Base-by-base conservation (phyloP, 2,113 vertebrate species). In the Psilopsiagon aymara region DNA sequence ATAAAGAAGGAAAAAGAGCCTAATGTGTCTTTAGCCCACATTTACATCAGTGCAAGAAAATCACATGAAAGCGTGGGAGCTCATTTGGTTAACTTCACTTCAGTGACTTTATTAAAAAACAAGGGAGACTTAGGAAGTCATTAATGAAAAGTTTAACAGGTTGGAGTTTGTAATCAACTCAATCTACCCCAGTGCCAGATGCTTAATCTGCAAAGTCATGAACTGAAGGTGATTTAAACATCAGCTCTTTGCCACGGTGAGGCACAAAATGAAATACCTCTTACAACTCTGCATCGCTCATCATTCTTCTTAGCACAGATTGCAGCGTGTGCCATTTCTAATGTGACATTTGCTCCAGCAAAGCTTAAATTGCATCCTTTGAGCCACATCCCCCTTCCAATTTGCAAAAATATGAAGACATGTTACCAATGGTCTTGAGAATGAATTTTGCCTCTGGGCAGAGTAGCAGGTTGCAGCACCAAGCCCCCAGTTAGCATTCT, bases 401-500 rank as follows among this genome's bases (percentile, higher is more conserved):
- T n/a, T 27, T 60, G 74, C 49, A 71, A 9, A 66, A 33, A 12
- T 5, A 43, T 23, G 19, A 13, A 43, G 68, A 33, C 3, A 1
- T 27, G 10, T 37, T 39, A 12, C 7, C 7, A 2, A 0, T 3
- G 78, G 39, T 75, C 70, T 28, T 25, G n/a, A 31, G 74, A 35
- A 41, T 25, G 39, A 10, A 2, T 5, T 25, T 7, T 1, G 31
- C 37, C 4, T 2, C 0, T 1, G 29, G 64, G 39, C 28, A 24
- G 80, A 62, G 85, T 3, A 3, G 7, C 14, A 7, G 37, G 41
- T 63, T 39, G 2, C 13, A 15, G 88, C 41, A 23, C 44, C 0
- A 7, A 11, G 68, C 4, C 28, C 17, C 12, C 1, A 2, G 4
- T 6, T 44, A 10, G 6, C 11, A 2, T 63, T 3, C 0, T 2